phyloP scores from a whole-genome alignment of 92 coral and sea anemone species.

The Epizoanthus fatuus region DNA sequence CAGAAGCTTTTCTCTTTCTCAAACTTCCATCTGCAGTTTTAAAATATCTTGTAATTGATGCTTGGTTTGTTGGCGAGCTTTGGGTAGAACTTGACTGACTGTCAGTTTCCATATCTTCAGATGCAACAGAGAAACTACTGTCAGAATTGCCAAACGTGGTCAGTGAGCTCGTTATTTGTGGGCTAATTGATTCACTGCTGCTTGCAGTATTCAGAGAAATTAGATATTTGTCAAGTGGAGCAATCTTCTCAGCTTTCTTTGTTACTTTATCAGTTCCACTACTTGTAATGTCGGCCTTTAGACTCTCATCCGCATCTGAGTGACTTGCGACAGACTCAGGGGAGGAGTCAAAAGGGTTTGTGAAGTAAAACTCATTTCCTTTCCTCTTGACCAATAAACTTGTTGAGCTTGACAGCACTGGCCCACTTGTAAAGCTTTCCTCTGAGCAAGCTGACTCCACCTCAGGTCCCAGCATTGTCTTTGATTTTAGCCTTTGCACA shows the following conservation, averaged over 20 bases:
- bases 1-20: conserved; percentile 43
- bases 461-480: conserved; percentile 1
- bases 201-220: neutral
- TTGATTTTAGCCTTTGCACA: neutral
- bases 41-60: conserved; percentile 90
- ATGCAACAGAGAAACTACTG: conserved; percentile 34
- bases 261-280: neutral
- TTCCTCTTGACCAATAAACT: conserved; percentile 3
- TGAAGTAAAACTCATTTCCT: conserved; percentile 9
- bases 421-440: conserved; percentile 79
- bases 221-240: conserved; percentile 16
- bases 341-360: conserved; percentile 7
- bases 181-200: conserved; percentile 9
- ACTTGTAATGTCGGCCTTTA: neutral
- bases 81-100: conserved; percentile 53
- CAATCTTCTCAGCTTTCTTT: conserved; percentile 5
- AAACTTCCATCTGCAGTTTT: conserved; percentile 54
- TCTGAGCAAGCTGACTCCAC: conserved; percentile 72
- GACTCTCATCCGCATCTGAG: neutral
- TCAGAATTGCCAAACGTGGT: conserved; percentile 21
- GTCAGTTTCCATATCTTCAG: conserved; percentile 51
- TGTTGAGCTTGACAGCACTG: neutral
- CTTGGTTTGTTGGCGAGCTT: conserved; percentile 88
- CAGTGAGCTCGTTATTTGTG: neutral
- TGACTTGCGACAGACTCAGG: conserved; percentile 1